These are phyloP conservation scores for Adrianichthys oophorus DNA, from an alignment of 2,797 vertebrate species.

Conservation along the genomic window DNA sequence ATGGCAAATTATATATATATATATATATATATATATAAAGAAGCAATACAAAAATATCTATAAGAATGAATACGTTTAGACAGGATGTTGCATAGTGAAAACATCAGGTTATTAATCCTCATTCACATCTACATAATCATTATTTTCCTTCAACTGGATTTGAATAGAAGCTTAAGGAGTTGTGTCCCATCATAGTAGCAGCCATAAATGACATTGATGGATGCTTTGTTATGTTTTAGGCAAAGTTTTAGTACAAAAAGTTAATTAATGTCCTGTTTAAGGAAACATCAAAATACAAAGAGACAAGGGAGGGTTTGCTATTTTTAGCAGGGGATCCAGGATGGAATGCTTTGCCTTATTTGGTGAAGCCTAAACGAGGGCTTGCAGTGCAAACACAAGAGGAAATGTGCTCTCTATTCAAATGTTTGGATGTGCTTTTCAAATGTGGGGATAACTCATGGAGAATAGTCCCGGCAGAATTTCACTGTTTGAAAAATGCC, in stretches of 20 bases:
- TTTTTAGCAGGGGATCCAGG: conserved; percentile 71
- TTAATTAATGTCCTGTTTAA: conserved; percentile 58
- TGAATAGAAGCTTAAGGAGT: too few species aligned
- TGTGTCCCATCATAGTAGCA: too few species aligned
- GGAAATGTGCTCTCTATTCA: conserved; percentile 49
- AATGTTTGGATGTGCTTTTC: conserved; percentile 17
- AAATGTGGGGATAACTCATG: too few species aligned
- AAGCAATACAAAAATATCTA: too few species aligned
- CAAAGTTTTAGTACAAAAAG: conserved; percentile 27
- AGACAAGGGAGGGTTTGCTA: conserved; percentile 68
- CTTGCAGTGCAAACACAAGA: conserved; percentile 52
- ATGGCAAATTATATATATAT: too few species aligned
- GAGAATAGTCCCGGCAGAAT: conserved; percentile 1
- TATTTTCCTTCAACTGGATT: too few species aligned
- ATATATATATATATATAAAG: too few species aligned
- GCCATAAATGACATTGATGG: too few species aligned
- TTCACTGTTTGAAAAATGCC: conserved; percentile 14
- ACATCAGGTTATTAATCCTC: too few species aligned
- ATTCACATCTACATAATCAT: too few species aligned
- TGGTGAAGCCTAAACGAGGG: conserved; percentile 71
- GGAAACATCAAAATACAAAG: conserved; percentile 67
- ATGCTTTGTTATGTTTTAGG: conserved; percentile 33
- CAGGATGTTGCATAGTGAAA: too few species aligned
- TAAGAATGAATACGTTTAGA: too few species aligned
- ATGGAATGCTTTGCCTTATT: conserved; percentile 84